Base-by-base conservation (phyloP, 2,888 invertebrate genomes). In the Tanytarsus gracilentus region DNA sequence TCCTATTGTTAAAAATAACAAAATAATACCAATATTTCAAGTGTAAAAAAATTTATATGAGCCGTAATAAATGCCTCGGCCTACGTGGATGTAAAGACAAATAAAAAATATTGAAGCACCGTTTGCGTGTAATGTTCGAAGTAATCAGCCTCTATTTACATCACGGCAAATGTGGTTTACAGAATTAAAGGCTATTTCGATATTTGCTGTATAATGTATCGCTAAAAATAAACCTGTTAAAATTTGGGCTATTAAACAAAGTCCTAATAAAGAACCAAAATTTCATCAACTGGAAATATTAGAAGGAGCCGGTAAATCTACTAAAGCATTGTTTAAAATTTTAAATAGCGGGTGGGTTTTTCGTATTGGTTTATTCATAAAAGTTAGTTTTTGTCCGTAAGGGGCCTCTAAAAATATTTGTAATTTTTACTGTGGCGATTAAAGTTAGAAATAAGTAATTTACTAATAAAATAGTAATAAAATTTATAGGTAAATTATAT, bases 21-120 rank as follows among this genome's bases (percentile, higher is more conserved):
- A 78, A 62, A 82, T 73, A 53, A 83, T 74, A 56, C 86, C 86
- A 1, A 79, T 66, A 67, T 77, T 69, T 84, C 87, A 88, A 0
- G 83, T 81, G 64, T 76, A 70, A 63, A 72, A 75, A 68, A 76
- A 75, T 66, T 76, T 71, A 68, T 73, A 78, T 1, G 77, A 78
- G 66, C 75, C 75, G 69, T 75, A 75, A 65, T 75, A 73, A 71
- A 74, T 60, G 21, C 81, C 82, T 72, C 84, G 85, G 1, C 82
- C 83, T 67, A 83, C 78, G 72, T 86, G 85, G 2, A 81, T 25
- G 67, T 83, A 85, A 67, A 85, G 70, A 70, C 80, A 83, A 72
- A 86, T 78, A 75, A 86, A 86, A 69, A 86, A 85, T 66, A 85
- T 77, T 29, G 83, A 84, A 40, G 84, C 85, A 48, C 84, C 84